A percentile compares a stretch with the other conserved stretches of the same genome.
Evolutionary conservation across 2,888 invertebrate species (phyloP).

Genomic region (Eupsilia transversa): DNA sequence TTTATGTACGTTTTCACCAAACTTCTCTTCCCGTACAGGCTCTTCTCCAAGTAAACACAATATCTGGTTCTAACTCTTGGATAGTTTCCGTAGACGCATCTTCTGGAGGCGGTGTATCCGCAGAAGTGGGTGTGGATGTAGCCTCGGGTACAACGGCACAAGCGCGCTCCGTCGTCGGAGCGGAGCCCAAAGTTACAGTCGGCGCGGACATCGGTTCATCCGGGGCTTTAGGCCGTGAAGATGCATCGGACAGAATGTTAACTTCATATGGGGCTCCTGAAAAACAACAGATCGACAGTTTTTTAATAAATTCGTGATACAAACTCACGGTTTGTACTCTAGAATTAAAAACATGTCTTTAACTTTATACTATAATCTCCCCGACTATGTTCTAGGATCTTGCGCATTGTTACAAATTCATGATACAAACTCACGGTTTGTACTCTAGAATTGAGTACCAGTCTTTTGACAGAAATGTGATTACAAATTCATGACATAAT

Average conservation of each 20-base stretch:
- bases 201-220: background rate
- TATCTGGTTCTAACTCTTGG: too few relatives aligned
- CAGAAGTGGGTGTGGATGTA: background rate
- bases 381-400: too few relatives aligned
- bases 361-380: too few relatives aligned
- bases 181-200: background rate
- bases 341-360: too few relatives aligned
- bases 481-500: slow-evolving; percentile 10
- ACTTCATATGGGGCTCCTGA: slow-evolving; percentile 4
- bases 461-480: too few relatives aligned
- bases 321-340: slow-evolving; percentile 5
- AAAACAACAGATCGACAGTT: background rate
- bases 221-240: background rate
- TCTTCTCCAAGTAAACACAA: slow-evolving; percentile 19
- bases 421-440: too few relatives aligned
- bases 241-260: background rate
- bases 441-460: too few relatives aligned
- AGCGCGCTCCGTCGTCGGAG: background rate
- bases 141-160: background rate
- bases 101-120: background rate
- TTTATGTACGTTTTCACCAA: slow-evolving; percentile 16
- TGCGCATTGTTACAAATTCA: too few relatives aligned
- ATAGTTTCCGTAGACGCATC: background rate
- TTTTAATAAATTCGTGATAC: too few relatives aligned
- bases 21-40: background rate